Evolutionary conservation across 1,140 invertebrate species (phyloP).

Genomic region (Marisa cornuarietis): DNA sequence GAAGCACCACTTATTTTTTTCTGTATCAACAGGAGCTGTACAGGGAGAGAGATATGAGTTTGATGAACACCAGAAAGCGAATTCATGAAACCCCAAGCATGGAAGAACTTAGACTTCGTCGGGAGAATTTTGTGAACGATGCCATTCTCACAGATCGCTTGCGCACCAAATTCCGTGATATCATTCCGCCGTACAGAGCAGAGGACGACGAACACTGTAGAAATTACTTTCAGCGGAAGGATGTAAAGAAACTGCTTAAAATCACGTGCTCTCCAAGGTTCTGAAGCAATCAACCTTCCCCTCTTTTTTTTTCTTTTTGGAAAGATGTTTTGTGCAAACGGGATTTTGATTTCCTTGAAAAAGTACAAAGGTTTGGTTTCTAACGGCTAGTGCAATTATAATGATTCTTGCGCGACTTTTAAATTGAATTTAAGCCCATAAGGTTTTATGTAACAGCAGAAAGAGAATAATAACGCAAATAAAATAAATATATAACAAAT

Average conservation of each 20-base stretch:
- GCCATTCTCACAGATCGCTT: background rate
- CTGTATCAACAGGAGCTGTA: constrained; percentile 7
- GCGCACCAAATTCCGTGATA: constrained; percentile 44
- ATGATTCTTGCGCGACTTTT: background rate
- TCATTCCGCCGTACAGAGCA: constrained; percentile 47
- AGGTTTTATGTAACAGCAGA: background rate
- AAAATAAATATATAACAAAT: too few species aligned
- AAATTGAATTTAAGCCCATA: background rate
- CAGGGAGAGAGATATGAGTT: background rate
- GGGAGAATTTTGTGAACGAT: background rate
- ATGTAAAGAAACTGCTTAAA: constrained; percentile 36
- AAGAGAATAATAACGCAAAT: background rate
- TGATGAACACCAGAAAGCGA: background rate
- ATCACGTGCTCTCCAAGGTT: constrained; percentile 33
- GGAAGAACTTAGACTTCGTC: background rate
- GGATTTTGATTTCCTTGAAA: background rate
- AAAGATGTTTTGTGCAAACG: too few species aligned
- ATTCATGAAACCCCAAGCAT: background rate
- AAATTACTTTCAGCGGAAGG: constrained; percentile 42
- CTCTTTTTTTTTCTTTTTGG: too few species aligned
- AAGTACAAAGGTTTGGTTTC: background rate
- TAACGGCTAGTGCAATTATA: background rate
- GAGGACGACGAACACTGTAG: constrained; percentile 37
- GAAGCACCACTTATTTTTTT: background rate
- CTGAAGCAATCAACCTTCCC: background rate